Evolutionary conservation across 2,888 invertebrate species (phyloP), one percentile per base, ranked within the genome.

Genomic region (Cheilosia vernalis): DNA sequence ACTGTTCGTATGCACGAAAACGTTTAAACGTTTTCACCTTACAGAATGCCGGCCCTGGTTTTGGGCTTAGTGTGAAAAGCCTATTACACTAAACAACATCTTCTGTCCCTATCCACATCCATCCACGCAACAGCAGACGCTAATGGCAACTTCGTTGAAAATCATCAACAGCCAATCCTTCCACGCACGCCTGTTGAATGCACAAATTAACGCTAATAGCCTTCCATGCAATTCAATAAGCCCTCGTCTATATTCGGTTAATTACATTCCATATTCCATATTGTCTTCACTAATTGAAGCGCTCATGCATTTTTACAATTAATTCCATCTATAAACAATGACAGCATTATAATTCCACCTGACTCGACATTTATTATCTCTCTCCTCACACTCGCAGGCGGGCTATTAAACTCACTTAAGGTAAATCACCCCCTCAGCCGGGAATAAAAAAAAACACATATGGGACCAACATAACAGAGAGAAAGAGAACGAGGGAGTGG

Each of bases 351-450:
- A 55, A 77, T 56, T 64, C 56, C 76, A 60, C 42, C 67, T 67
- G 76, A 67, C 67, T 76, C 37, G 76, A 60, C 79, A 73, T 83
- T 67, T 73, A 78, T 76, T 64, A 74, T 74, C 15, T 66, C 53
- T 15, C 37, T 7, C n/a, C 56, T 42, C 33, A 47, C 27, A 40
- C 60, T 17, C 61, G 15, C 47, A 13, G 51, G 19, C 17, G 60
- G n/a, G 69, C 77, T 70, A 77, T 77, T 82, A 82, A 77, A 74
- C 73, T 69, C 79, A 73, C 56, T 69, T 63, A 69, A 69, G 58
- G 56, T 56, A 67, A 67, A 51, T 53, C 66, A 67, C 49, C 67
- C 73, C 55, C 27, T 17, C 33, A 17, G 15, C 0, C n/a, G 9
- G 33, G 15, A n/a, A n/a, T 33, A 33, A 7, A 17, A 37, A 74